These are phyloP conservation scores for Plectrocnemia conspersa DNA, from an alignment of 1,140 invertebrate genomes.

Conservation along the genomic window DNA sequence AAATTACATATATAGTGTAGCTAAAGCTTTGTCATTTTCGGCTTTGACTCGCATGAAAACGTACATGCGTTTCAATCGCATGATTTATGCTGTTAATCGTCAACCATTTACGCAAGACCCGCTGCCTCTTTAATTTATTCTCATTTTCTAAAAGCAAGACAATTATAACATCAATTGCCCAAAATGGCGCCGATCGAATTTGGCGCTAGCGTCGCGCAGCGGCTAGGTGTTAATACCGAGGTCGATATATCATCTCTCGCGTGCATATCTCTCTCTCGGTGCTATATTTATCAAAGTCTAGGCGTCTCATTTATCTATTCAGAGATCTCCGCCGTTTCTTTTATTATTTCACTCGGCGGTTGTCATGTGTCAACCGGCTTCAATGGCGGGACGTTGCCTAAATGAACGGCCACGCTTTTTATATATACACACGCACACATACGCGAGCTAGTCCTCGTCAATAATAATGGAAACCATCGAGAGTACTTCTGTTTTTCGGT, in stretches of 20 bases:
- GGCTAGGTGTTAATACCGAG: conserved; percentile 14
- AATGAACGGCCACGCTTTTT: conserved; percentile 26
- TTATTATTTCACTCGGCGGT: conserved; percentile 31
- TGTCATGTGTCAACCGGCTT: conserved; percentile 30
- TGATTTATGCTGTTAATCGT: no score
- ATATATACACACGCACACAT: conserved; percentile 6
- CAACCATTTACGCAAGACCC: no score
- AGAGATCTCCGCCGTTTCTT: conserved; percentile 30
- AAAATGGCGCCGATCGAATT: no score
- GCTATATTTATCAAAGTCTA: conserved; percentile 25
- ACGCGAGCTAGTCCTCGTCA: not conserved
- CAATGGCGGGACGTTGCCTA: conserved; percentile 27
- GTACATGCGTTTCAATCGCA: no score
- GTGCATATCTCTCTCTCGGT: conserved; percentile 17
- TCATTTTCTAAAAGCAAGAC: no score
- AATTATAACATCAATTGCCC: no score
- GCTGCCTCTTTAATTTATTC: no score
- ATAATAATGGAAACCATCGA: not conserved
- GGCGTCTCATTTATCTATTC: conserved; percentile 29
- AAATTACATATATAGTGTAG: no score
- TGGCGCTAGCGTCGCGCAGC: not conserved
- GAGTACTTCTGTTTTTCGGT: conserved; percentile 4
- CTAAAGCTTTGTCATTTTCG: no score
- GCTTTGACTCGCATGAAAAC: no score
- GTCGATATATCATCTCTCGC: conserved; percentile 23